phyloP scores from a whole-genome alignment of 1,140 invertebrate species.

The Listronotus bonariensis region DNA sequence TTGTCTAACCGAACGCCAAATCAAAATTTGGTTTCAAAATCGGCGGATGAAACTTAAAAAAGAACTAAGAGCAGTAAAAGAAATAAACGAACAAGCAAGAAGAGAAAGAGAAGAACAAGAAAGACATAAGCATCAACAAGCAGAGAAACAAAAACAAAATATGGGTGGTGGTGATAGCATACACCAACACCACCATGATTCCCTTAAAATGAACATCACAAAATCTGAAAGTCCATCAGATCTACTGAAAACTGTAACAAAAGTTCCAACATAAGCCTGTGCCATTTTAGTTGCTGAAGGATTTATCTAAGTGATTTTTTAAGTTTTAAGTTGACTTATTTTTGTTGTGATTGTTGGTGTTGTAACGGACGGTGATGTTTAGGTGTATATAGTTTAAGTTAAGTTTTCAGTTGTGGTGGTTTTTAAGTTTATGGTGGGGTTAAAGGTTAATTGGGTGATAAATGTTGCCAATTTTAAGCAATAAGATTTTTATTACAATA shows the following conservation, averaged over 20 bases:
- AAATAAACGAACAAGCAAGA: constrained; percentile 92
- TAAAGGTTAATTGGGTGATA: neutral
- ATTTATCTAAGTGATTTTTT: constrained; percentile 12
- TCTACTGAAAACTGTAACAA: constrained; percentile 55
- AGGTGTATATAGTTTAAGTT: constrained; percentile 32
- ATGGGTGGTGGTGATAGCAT: constrained; percentile 55
- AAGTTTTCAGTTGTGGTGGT: constrained; percentile 10
- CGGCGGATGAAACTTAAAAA: constrained; percentile 98
- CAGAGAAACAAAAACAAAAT: constrained; percentile 74
- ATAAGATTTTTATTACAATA: no score
- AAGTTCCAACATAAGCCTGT: constrained; percentile 58
- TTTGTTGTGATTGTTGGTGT: constrained; percentile 37
- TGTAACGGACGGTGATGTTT: constrained; percentile 23
- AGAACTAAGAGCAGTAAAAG: constrained; percentile 88
- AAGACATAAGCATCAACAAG: constrained; percentile 86
- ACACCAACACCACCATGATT: constrained; percentile 66
- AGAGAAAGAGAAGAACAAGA: constrained; percentile 89
- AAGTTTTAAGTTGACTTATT: constrained; percentile 8
- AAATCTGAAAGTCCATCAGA: constrained; percentile 50
- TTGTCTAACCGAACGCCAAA: constrained; percentile 94
- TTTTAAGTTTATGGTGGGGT: neutral
- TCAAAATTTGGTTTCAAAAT: constrained; percentile 98
- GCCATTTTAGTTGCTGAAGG: constrained; percentile 12
- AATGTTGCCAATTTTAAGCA: neutral
- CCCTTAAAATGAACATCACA: constrained; percentile 59